phyloP scores from a whole-genome alignment of 2,888 invertebrate genomes.

The Leptinotarsa haldemani region DNA sequence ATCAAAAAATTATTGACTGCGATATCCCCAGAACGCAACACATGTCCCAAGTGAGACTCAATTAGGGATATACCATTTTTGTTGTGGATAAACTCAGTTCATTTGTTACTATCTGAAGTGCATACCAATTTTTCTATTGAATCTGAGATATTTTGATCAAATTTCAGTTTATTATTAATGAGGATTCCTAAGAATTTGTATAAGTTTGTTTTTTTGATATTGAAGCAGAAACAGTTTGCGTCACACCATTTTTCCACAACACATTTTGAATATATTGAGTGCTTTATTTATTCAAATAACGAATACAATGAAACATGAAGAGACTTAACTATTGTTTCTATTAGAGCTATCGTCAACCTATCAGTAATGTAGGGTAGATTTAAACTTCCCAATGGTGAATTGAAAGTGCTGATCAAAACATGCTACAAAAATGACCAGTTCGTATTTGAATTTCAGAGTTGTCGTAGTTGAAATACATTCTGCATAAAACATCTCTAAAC shows the following conservation, averaged over 20 bases:
- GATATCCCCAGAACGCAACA: conserved; percentile 17
- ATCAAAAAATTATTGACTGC: conserved; percentile 2
- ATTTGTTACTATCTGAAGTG: conserved; percentile 14
- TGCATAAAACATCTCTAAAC: too few species aligned
- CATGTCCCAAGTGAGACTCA: conserved; percentile 6
- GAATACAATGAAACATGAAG: too few species aligned
- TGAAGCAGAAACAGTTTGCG: conserved; percentile 1
- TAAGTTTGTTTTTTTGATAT: conserved; percentile 1
- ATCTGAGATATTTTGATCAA: background rate
- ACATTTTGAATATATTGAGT: too few species aligned
- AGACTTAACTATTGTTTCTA: too few species aligned
- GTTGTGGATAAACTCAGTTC: conserved; percentile 18
- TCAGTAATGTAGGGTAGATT: too few species aligned
- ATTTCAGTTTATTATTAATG: conserved; percentile 14
- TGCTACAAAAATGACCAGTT: too few species aligned
- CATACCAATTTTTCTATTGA: background rate
- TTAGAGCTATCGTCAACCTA: too few species aligned
- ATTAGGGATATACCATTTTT: background rate
- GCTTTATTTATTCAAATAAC: too few species aligned
- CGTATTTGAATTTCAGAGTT: too few species aligned
- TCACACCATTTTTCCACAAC: conserved; percentile 11
- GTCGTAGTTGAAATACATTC: too few species aligned
- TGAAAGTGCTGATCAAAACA: too few species aligned
- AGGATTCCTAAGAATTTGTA: conserved; percentile 15
- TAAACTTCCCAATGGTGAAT: too few species aligned